Base-by-base conservation (phyloP, 2,797 vertebrate species). In the Eleutherodactylus coqui region DNA sequence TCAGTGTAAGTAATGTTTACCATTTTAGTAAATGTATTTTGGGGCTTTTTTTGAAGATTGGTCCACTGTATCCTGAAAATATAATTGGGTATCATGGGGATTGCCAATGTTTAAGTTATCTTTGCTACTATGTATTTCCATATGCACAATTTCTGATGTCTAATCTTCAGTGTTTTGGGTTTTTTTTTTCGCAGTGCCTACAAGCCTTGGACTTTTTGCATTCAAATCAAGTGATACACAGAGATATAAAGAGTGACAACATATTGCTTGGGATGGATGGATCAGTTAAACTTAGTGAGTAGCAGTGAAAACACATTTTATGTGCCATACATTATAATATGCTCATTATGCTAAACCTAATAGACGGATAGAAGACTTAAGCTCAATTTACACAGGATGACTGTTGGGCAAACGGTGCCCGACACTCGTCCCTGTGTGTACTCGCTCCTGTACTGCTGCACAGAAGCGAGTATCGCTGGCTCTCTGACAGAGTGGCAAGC, bases 201-300 rank as follows among this genome's bases (percentile, higher is more conserved):
- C 98, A 99, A 94, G 98, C 97, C 11, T 91, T 99, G 92, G 98
- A 99, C 93, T 99, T 99, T 92, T 95, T 99, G 58, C 98, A 99
- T 92, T 98, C 97, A 89, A 99, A 98, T 91, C 97, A 99, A 91
- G 97, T 99, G 90, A 99, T 99, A 92, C 98, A 99, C 86, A 95
- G 98, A 96, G 98, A 99, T 90, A 99, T 99, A 92, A 99, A 99
- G 92, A 99, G 98, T 53, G 97, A 98, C 94, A 99, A 99, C 92
- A 99, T 99, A 92, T 97, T 99, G 70, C 93, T 99, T 67, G 97
- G 98, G 29, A 98, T 99, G 98, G 98, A 99, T 0, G 98, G 98
- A 90, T 98, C 98, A 60, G 98, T 99, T 89, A 99, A 99, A 93
- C 92, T 99, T 89, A 98, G 98, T 99, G 93, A 91, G 98, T 96